Conservation (phyloP, 2,888 invertebrate genomes). For the Ectemnius cavifrons region DNA sequence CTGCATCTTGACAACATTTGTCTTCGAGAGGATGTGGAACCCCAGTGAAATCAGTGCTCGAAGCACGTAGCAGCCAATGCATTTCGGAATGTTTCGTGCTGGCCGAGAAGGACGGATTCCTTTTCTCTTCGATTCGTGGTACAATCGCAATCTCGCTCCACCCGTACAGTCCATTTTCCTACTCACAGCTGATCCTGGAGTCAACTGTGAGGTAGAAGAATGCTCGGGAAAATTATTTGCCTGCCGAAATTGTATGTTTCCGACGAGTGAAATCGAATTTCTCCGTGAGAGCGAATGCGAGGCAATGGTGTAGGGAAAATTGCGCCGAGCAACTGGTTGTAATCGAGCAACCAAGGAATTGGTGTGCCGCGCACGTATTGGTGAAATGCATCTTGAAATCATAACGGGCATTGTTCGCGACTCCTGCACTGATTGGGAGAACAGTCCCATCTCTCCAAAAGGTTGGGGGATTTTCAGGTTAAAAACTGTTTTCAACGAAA, state of each 20-base stretch:
- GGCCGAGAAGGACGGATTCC: not conserved
- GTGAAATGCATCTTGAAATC: conserved; percentile 19
- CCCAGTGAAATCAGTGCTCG: conserved; percentile 21
- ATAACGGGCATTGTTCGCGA: conserved; percentile 2
- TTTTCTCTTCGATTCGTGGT: not conserved
- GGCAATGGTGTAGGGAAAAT: not conserved
- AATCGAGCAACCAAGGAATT: conserved; percentile 14
- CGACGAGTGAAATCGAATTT: no score
- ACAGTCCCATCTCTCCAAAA: no score
- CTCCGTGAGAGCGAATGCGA: no score
- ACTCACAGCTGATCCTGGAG: not conserved
- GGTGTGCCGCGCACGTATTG: conserved; percentile 8
- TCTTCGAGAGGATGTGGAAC: no score
- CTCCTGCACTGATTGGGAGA: not conserved
- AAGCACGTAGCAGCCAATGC: conserved; percentile 30
- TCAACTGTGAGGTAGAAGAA: no score
- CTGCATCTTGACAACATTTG: no score
- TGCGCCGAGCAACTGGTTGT: conserved; percentile 7
- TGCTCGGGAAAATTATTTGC: no score
- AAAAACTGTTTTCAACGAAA: no score
- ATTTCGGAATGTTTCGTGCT: conserved; percentile 17
- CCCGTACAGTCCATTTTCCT: not conserved
- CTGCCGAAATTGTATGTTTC: no score
- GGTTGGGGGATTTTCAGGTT: no score
- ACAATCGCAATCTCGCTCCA: no score